Evolutionary conservation across 2,888 invertebrate genomes (phyloP).

Genomic region (Mythimna impura): DNA sequence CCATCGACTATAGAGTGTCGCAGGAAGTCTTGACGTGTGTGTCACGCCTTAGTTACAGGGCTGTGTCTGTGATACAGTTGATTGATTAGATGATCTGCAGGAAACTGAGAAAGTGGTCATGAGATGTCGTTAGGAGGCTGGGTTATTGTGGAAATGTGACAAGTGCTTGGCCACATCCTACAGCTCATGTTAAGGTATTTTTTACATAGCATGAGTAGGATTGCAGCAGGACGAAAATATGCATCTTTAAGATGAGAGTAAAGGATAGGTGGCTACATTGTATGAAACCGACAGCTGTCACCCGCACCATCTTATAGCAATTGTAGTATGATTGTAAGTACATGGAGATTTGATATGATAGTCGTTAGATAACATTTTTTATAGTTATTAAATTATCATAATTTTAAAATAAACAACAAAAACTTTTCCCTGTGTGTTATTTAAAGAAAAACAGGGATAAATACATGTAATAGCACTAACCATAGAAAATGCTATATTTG

Average conservation of each 20-base stretch:
- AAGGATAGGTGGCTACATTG: too few species aligned
- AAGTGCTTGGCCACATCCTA: background rate
- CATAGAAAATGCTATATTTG: background rate
- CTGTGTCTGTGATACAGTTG: constrained; percentile 28
- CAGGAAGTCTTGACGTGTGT: constrained; percentile 59
- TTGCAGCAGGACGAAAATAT: too few species aligned
- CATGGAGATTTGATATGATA: too few species aligned
- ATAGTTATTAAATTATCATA: too few species aligned
- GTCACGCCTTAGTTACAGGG: constrained; percentile 60
- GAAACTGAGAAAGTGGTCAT: constrained; percentile 25
- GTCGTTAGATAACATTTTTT: too few species aligned
- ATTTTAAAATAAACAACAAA: too few species aligned
- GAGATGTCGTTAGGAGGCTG: constrained; percentile 11
- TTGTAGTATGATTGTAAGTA: background rate
- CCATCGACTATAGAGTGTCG: constrained; percentile 37
- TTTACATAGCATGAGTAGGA: too few species aligned
- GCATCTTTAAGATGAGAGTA: too few species aligned
- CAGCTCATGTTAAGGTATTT: background rate
- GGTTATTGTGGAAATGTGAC: constrained; percentile 4
- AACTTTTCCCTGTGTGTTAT: background rate
- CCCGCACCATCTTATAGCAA: too few species aligned
- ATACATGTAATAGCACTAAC: background rate
- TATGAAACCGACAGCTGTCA: too few species aligned
- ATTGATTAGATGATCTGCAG: constrained; percentile 22
- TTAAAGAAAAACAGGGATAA: background rate